A percentile compares a stretch with the other conserved stretches of the same genome.
Evolutionary conservation across 2,797 vertebrate genomes (phyloP).

Genomic region (Coracias cyanogaster): DNA sequence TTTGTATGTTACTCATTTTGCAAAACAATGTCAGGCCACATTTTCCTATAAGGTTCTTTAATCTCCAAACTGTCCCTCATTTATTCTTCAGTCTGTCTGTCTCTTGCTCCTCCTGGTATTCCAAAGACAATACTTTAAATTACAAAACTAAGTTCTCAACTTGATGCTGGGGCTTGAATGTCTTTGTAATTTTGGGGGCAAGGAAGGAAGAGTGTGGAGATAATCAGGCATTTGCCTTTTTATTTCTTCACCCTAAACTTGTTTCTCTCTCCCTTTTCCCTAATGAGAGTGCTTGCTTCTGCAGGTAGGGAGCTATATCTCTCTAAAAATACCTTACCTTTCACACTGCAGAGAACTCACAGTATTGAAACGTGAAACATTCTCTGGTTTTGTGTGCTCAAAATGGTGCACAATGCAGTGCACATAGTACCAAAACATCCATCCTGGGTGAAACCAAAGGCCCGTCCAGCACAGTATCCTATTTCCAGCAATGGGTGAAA

Average conservation of each 20-base stretch:
- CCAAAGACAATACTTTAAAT: background rate
- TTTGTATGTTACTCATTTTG: background rate
- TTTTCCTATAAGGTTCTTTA: conserved; percentile 15
- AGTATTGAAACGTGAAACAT: accelerated
- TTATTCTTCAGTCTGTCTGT: conserved; percentile 13
- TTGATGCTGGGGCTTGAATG: background rate
- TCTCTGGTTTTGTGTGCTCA: background rate
- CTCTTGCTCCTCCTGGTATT: background rate
- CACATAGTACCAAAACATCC: background rate
- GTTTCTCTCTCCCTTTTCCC: background rate
- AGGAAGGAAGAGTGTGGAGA: background rate
- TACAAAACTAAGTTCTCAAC: background rate
- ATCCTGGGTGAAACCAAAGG: background rate
- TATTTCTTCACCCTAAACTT: background rate
- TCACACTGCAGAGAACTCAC: background rate
- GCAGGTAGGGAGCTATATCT: background rate
- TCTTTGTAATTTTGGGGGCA: background rate
- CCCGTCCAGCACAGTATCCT: background rate
- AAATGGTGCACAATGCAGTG: background rate
- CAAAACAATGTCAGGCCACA: background rate
- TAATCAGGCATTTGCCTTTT: background rate
- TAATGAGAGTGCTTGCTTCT: background rate
- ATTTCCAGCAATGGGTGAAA: background rate
- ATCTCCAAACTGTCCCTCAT: background rate
- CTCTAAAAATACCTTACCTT: background rate